Evolutionary conservation across 2,888 invertebrate species (phyloP), one percentile per base, ranked within the genome.

Genomic region (Catocala fraxini): DNA sequence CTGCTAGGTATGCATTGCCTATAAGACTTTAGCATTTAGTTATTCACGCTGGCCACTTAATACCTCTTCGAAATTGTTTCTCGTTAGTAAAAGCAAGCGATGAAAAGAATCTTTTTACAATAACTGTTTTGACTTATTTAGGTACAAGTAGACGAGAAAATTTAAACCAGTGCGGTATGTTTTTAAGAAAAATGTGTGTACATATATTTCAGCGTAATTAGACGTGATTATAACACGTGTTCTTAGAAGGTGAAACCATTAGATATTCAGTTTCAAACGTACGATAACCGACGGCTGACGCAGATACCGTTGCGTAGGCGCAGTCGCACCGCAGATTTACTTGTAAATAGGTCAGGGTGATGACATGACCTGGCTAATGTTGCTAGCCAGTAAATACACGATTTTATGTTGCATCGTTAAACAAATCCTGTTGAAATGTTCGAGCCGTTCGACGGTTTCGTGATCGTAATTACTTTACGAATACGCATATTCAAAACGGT

Each of bases 341-440:
- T 87, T 81, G 80, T 79, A 91, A 89, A 92, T 90, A 81, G 92
- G 92, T 91, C 92, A 92, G 85, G 92, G 92, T 81, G 82, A 81
- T 81, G 78, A 79, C 77, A 71, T 77, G 81, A 79, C 76, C 75
- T 73, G 75, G 65, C 72, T 65, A 66, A 77, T 70, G 73, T 75
- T 78, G 61, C 73, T 62, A 75, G 67, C 59, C 63, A 65, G 56
- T 60, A 64, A 68, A 72, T 68, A 68, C 65, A 53, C 41, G 6
- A 42, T 55, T 68, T 64, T 49, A 67, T 70, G 59, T 64, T 62
- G 51, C 55, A 71, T 68, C 71, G 71, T 65, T 62, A 74, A 67
- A 59, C 53, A 56, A 67, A 73, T 63, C 60, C 63, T 68, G 64
- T 65, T 75, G 64, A 13, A 56, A 25, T 5, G 5, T n/a, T 15